Evolutionary conservation across 2,113 vertebrate genomes (phyloP), one percentile per base, ranked within the genome.

Genomic region (Bettongia penicillata): DNA sequence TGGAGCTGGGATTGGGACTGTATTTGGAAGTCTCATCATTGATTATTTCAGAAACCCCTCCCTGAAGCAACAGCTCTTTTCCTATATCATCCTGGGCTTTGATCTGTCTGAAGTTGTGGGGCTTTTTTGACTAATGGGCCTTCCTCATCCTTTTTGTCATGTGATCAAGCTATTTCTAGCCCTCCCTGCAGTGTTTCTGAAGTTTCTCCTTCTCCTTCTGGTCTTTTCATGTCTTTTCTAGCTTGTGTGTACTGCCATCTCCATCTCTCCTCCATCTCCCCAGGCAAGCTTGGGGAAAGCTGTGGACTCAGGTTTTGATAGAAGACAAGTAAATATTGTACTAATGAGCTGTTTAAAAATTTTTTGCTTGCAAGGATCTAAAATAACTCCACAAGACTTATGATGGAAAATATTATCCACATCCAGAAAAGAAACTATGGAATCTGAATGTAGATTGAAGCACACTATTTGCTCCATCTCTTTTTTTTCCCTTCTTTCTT

Each of bases 111-210:
- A 98, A 97, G 98, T 98, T 95, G 98, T 98, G 98, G 98, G 98
- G 49, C 98, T 98, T 26, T 98, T 98, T 98, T 98, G 98, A 95
- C 94, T 98, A 96, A 98, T 98, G 98, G 97, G 98, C 98, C 91
- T 98, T 98, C 22, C 96, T 96, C 93, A 90, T 49, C 47, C 89
- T 43, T 49, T 97, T 96, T 97, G 97, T 97, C 95, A 97, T 97
- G 96, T 96, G 95, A 97, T 97, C 95, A 96, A 97, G 96, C 96
- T 97, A 98, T 98, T 97, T 97, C 97, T 98, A 97, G 97, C 97
- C 97, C 97, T 96, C 96, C 97, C 97, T 97, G 95, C 95, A 97
- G 98, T 97, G 96, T 96, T 97, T 98, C 97, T 94, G 97, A 98
- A 98, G 31, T 55, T 68, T 68, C 31, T 37, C 31, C 57, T 16